Evolutionary conservation across 1,140 invertebrate genomes (phyloP), one percentile per base, ranked within the genome.

Genomic region (Cydia fagiglandana): DNA sequence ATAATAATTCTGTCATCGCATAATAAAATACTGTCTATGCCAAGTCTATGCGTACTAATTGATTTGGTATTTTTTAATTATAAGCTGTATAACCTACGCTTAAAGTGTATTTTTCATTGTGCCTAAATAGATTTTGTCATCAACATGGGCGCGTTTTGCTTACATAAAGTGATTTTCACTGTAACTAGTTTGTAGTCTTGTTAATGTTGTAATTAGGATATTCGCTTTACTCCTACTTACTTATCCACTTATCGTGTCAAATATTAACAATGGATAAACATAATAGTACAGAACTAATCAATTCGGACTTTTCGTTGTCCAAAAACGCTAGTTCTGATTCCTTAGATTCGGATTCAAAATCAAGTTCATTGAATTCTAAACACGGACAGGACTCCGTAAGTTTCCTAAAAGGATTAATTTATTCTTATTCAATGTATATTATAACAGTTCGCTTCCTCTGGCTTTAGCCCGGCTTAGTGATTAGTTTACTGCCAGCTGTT

Each of bases 281-380:
- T 64, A 92, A 91, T 75, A 93, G 91, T 84, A 92, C 93, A n/a
- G 93, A 93, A 75, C 80, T 93, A 38, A 79, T 93, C 50, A 92
- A 86, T 83, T 93, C 92, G 5, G 91, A 93, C 73, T 93, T 90
- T 81, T 89, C 91, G 15, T 78, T 92, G 61, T 93, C 91, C 9
- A 93, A 93, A 85, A 93, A 96, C 93, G 95, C 95, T 17, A 96
- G 96, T 90, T 95, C 95, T 47, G 96, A 97, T 90, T 97, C 96
- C 15, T 93, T 97, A 78, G 95, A 96, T 88, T 96, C 96, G 1
- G 96, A 97, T 77, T 93, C 93, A 50, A 97, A 97, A 94, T 97
- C 96, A 79, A 96, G 96, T 91, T 97, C 96, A 73, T 93, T 97
- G 77, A 97, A 96, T 92, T 97, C 96, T 34, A 97, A 97, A 94